These are phyloP conservation scores for Eubasilissa splendida DNA, from an alignment of 2,888 invertebrate species.

Conservation along the genomic window DNA sequence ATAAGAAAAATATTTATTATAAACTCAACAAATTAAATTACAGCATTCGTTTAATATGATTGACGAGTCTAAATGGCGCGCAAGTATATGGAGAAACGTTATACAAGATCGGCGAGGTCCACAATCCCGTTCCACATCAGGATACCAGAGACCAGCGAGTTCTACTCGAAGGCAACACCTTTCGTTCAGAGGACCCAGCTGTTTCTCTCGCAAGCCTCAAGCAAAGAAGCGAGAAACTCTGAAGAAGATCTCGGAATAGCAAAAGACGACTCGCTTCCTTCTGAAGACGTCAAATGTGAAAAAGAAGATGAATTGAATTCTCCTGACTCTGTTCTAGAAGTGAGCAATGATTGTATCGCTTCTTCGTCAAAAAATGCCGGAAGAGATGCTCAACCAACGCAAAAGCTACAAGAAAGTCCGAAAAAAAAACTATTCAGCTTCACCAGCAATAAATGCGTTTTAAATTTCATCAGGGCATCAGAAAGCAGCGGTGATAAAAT, in stretches of 20 bases:
- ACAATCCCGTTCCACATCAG: slow-evolving; percentile 71
- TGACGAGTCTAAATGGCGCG: slow-evolving; percentile 65
- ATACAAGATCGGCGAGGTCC: slow-evolving; percentile 68
- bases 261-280: slow-evolving; percentile 19
- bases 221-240: slow-evolving; percentile 58
- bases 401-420: slow-evolving; percentile 47
- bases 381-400: slow-evolving; percentile 7
- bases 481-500: slow-evolving; percentile 39
- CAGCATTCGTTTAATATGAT: background rate
- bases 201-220: slow-evolving; percentile 68
- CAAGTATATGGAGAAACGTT: slow-evolving; percentile 73
- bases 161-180: slow-evolving; percentile 72
- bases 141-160: slow-evolving; percentile 69
- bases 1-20: too few relatives aligned
- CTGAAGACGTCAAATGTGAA: background rate
- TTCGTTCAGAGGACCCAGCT: slow-evolving; percentile 70
- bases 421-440: slow-evolving; percentile 52
- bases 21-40: background rate
- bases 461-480: slow-evolving; percentile 49
- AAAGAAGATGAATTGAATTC: slow-evolving; percentile 46
- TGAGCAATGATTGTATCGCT: slow-evolving; percentile 14
- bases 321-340: slow-evolving; percentile 54
- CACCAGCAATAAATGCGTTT: slow-evolving; percentile 30
- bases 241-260: slow-evolving; percentile 31
- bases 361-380: background rate